Conservation (phyloP, 2,888 invertebrate genomes). For the Didymodactylos carnosus region DNA sequence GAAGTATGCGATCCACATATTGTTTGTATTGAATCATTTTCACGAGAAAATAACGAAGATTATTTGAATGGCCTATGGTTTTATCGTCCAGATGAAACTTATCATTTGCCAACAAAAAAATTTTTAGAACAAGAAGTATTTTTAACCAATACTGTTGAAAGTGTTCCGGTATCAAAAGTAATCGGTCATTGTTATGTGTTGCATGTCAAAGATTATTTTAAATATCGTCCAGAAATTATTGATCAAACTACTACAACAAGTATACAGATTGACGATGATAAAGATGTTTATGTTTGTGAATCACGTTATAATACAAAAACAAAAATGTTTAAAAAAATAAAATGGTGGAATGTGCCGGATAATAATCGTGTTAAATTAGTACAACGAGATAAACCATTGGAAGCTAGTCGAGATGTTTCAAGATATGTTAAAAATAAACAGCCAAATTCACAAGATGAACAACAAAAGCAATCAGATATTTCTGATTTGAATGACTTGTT, state of each 20-base stretch:
- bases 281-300: slow-evolving; percentile 89
- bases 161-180: slow-evolving; percentile 62
- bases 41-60: slow-evolving; percentile 59
- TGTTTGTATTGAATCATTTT: slow-evolving; percentile 66
- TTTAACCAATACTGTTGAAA: slow-evolving; percentile 68
- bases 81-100: slow-evolving; percentile 77
- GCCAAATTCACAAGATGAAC: not conserved
- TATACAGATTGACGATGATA: slow-evolving; percentile 47
- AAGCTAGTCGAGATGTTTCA: slow-evolving; percentile 68
- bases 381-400: slow-evolving; percentile 51
- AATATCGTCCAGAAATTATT: slow-evolving; percentile 52
- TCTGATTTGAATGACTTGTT: not conserved
- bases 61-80: slow-evolving; percentile 70
- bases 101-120: slow-evolving; percentile 75
- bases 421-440: slow-evolving; percentile 54
- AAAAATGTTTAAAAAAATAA: slow-evolving; percentile 74
- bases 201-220: slow-evolving; percentile 80
- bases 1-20: slow-evolving; percentile 42
- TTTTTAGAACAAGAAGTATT: slow-evolving; percentile 82
- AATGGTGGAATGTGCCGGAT: slow-evolving; percentile 42
- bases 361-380: slow-evolving; percentile 48
- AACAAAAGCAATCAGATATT: too few relatives aligned
- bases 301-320: slow-evolving; percentile 68
- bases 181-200: slow-evolving; percentile 74
- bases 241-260: not conserved